A percentile compares a stretch with the other conserved stretches of the same genome.
Evolutionary conservation across 2,797 vertebrate species (phyloP).

Genomic region (Spea hammondii): DNA sequence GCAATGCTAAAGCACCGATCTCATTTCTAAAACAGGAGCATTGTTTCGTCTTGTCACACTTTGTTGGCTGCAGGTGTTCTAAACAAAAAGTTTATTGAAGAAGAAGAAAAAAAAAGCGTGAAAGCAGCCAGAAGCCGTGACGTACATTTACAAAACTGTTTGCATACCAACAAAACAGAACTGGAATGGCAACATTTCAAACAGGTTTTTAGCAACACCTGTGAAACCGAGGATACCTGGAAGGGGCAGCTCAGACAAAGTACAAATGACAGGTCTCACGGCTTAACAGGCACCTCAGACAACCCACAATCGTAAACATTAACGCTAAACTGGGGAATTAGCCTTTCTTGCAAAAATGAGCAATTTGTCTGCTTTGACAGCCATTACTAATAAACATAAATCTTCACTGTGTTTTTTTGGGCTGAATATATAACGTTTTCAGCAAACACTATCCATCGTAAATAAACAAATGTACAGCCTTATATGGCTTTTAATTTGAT

Average conservation of each 20-base stretch:
- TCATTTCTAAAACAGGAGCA: no score
- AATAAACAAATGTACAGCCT: no score
- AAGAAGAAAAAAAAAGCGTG: slow-evolving; percentile 55
- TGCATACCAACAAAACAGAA: neutral
- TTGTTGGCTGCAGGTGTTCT: neutral
- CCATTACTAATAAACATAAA: slow-evolving; percentile 39
- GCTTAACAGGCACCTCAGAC: slow-evolving; percentile 37
- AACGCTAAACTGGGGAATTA: slow-evolving; percentile 42
- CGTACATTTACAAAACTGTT: neutral
- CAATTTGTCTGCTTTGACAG: slow-evolving; percentile 51
- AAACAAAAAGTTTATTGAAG: neutral
- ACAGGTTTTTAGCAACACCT: slow-evolving; percentile 50
- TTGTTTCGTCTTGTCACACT: neutral
- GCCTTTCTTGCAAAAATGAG: slow-evolving; percentile 42
- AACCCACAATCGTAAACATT: slow-evolving; percentile 48
- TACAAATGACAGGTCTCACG: slow-evolving; percentile 45
- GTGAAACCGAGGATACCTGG: slow-evolving; percentile 41
- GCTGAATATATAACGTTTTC: slow-evolving; percentile 8
- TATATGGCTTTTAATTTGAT: no score
- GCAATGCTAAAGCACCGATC: no score
- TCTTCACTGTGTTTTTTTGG: neutral
- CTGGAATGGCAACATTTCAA: slow-evolving; percentile 43
- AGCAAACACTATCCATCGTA: no score
- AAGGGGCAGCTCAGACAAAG: slow-evolving; percentile 41
- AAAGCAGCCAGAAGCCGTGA: neutral